Conservation (phyloP, 1,140 invertebrate species). For the Drosophila funebris region DNA sequence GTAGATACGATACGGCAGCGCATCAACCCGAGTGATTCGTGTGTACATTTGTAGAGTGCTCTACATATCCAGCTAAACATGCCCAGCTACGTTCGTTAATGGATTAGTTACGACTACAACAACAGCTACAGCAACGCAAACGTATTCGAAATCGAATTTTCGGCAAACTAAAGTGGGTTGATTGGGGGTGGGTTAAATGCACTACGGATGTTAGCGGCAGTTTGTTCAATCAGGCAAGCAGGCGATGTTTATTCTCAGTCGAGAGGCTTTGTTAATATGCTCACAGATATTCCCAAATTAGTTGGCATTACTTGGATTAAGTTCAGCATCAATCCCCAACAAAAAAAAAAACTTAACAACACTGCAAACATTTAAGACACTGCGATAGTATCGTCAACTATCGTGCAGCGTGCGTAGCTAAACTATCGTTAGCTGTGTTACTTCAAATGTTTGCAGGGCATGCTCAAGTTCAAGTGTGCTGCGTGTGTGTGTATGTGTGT, state of each 20-base stretch:
- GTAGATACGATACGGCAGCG: neutral
- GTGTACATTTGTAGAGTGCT: neutral
- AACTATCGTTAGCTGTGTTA: neutral
- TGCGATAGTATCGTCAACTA: neutral
- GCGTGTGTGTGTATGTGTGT: neutral
- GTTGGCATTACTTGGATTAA: slow-evolving; percentile 19
- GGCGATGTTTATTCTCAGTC: neutral
- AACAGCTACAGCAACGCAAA: neutral
- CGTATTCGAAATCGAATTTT: no score
- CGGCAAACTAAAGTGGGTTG: no score
- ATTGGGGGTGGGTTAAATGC: slow-evolving; percentile 21
- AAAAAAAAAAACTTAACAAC: neutral
- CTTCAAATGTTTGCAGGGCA: slow-evolving; percentile 2
- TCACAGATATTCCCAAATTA: slow-evolving; percentile 11
- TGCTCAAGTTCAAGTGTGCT: slow-evolving; percentile 2
- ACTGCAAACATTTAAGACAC: slow-evolving; percentile 3
- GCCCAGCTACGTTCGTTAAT: slow-evolving; percentile 20
- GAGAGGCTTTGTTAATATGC: slow-evolving; percentile 9
- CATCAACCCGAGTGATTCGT: neutral
- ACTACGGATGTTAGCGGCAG: slow-evolving; percentile 19
- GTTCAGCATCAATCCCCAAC: neutral
- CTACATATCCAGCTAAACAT: neutral
- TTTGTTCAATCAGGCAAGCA: slow-evolving; percentile 12
- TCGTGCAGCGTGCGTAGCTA: no score
- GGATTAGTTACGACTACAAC: slow-evolving; percentile 24